Evolutionary conservation across 2,888 invertebrate species (phyloP), one percentile per base, ranked within the genome.

Genomic region (Hydroisotoma schaefferi): DNA sequence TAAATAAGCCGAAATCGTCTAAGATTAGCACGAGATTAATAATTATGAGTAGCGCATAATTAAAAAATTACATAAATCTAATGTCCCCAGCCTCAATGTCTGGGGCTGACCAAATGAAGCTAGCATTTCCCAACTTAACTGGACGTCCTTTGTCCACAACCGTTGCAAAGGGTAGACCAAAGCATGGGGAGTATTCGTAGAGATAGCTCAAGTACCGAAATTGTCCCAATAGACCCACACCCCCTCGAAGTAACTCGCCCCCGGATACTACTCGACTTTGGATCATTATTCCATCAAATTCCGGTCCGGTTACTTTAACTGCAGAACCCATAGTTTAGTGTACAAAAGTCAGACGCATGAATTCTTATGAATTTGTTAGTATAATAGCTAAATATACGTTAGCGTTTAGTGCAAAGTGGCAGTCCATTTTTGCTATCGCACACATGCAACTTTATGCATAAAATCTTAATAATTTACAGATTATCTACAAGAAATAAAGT

Each of bases 251-350:
- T 18, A 60, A 56, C 4, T 64, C 63, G 10, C 47, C 57, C n/a
- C 63, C 53, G 3, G 61, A 57, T 1, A 69, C 61, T 1, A 55
- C 61, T 22, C 72, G 40, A 20, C 59, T 60, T 62, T 72, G 72
- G 2, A 72, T 6, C 48, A 72, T 57, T 12, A 72, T 25, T 20
- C 67, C 72, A 46, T 70, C 69, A 29, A 68, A 69, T 26, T 62
- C 56, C 8, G 65, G 67, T 25, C 72, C 72, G 54, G 70, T 69
- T 40, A 72, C 57, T 54, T 59, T 58, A 12, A 72, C 72, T 72
- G 44, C 44, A 20, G 10, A 10, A 44, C 8, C n/a, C n/a, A n/a
- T n/a, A n/a, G n/a, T n/a, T n/a, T n/a, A n/a, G n/a, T 15, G 37
- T 15, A 33, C 15, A 12, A 33, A 33, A 33, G n/a, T n/a, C n/a